Conservation (phyloP, 1,140 invertebrate species). For the Pogonomyrmex barbatus region DNA sequence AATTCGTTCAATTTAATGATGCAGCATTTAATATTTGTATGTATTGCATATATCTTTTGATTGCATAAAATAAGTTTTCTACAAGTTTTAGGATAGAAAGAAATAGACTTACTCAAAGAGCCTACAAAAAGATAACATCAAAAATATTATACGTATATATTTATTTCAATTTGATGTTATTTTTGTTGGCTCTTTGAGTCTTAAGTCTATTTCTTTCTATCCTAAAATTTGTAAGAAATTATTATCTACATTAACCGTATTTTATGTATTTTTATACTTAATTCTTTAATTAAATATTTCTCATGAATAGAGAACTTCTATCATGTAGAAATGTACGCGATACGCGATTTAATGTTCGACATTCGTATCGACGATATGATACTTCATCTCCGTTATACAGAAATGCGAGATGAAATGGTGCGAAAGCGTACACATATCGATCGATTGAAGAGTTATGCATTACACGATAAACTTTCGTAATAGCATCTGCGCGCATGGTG, state of each 20-base stretch:
- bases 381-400: background rate
- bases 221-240: background rate
- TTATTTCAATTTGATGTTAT: background rate
- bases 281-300: constrained; percentile 8
- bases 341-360: background rate
- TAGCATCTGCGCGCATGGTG: background rate
- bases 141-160: background rate
- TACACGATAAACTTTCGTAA: constrained; percentile 63
- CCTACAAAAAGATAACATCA: too few species aligned
- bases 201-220: background rate
- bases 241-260: background rate
- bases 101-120: too few species aligned
- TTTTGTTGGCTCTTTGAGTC: background rate
- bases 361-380: background rate
- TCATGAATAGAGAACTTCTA: background rate
- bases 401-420: constrained; percentile 24
- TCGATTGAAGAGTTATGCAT: constrained; percentile 49
- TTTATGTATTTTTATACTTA: background rate
- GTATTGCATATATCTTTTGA: background rate
- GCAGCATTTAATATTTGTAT: background rate
- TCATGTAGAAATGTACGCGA: background rate
- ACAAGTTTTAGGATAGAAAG: too few species aligned
- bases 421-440: background rate
- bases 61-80: background rate
- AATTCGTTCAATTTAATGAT: constrained; percentile 4